Evolutionary conservation across 2,888 invertebrate genomes (phyloP).

Genomic region (Criorhina ranunculi): DNA sequence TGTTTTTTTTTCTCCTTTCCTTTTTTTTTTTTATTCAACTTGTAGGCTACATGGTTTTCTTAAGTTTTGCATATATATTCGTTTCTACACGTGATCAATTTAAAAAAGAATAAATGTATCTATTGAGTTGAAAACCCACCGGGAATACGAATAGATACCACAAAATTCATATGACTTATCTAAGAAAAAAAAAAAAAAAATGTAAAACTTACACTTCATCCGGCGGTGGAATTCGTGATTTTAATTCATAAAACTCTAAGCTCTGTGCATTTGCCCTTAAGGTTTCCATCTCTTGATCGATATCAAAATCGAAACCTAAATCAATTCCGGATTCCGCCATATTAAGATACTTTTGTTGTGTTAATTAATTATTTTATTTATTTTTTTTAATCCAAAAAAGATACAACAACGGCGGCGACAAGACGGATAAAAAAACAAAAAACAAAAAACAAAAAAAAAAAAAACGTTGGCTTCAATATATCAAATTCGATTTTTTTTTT

Average conservation of each 20-base stretch:
- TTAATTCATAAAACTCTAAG: slow-evolving; percentile 87
- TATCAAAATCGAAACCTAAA: slow-evolving; percentile 87
- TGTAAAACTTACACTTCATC: slow-evolving; percentile 86
- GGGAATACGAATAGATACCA: background rate
- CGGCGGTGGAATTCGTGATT: slow-evolving; percentile 86
- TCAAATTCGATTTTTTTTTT: slow-evolving; percentile 29
- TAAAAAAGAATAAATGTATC: slow-evolving; percentile 2
- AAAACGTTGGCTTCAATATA: background rate
- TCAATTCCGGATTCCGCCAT: slow-evolving; percentile 88
- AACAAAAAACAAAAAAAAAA: background rate
- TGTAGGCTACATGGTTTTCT: slow-evolving; percentile 9
- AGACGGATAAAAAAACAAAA: background rate
- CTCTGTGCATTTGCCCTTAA: slow-evolving; percentile 81
- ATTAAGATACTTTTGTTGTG: slow-evolving; percentile 28
- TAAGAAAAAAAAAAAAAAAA: no score
- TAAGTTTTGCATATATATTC: slow-evolving; percentile 6
- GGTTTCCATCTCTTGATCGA: slow-evolving; percentile 81
- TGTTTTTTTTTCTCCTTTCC: background rate
- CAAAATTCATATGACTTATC: slow-evolving; percentile 15
- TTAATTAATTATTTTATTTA: slow-evolving; percentile 43
- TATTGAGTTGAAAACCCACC: no score
- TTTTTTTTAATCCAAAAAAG: background rate
- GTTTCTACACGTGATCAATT: slow-evolving; percentile 51
- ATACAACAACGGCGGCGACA: no score
- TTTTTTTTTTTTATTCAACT: background rate